Percentiles rank a stretch among this genome's conserved stretches.
These are phyloP conservation scores for Apogon talboti DNA, from an alignment of 2,797 vertebrate species.

Conservation along the genomic window DNA sequence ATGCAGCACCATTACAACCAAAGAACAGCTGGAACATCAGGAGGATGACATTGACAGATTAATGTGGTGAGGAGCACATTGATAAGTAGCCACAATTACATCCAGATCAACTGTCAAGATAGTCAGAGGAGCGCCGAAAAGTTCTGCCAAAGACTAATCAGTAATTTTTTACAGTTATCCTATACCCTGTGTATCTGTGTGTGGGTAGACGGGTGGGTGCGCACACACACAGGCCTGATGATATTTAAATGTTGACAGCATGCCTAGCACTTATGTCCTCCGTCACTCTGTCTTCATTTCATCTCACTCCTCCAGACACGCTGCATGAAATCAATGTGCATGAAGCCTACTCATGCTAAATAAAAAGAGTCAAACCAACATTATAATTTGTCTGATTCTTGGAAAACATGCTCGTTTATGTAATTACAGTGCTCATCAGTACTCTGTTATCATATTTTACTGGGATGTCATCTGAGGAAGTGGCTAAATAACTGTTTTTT, in stretches of 20 bases:
- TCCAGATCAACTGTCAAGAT: conserved; percentile 58
- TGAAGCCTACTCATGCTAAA: conserved; percentile 54
- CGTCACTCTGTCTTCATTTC: conserved; percentile 64
- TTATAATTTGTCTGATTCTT: conserved; percentile 37
- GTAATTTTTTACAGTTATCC: conserved; percentile 30
- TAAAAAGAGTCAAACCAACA: conserved; percentile 31
- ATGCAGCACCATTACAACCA: conserved; percentile 39
- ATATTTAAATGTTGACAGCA: conserved; percentile 77
- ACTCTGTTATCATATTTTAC: conserved; percentile 35
- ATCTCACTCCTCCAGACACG: conserved; percentile 72
- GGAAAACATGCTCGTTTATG: conserved; percentile 45
- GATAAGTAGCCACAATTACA: conserved; percentile 55
- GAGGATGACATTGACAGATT: conserved; percentile 67
- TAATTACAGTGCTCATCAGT: conserved; percentile 39
- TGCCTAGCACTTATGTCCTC: conserved; percentile 65
- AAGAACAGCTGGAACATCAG: conserved; percentile 73
- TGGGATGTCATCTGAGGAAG: conserved; percentile 36
- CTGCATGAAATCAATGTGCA: conserved; percentile 57
- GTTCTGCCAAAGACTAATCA: conserved; percentile 38
- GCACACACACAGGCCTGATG: conserved; percentile 59
- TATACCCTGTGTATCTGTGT: conserved; percentile 55
- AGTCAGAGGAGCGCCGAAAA: conserved; percentile 37
- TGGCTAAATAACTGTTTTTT: conserved; percentile 24
- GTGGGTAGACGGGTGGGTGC: conserved; percentile 65
- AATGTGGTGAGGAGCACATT: conserved; percentile 43